Percentiles rank a stretch among this genome's conserved stretches.
phyloP scores from a whole-genome alignment of 1,140 invertebrate genomes.

The Cherax destructor region DNA sequence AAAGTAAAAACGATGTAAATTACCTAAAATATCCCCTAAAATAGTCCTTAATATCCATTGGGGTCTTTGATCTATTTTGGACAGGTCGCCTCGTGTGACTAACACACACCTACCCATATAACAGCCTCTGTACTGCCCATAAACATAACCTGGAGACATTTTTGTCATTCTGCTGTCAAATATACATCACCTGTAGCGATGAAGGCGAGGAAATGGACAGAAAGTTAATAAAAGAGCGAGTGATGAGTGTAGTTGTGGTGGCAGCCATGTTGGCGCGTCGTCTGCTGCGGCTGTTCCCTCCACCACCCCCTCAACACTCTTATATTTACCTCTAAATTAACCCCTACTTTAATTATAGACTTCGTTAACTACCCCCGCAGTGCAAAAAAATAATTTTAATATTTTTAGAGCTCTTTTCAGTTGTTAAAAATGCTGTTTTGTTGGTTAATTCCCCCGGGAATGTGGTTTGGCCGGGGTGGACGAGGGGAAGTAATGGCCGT shows the following conservation, averaged over 20 bases:
- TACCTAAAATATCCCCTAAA: too few species aligned
- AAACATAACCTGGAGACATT: too few species aligned
- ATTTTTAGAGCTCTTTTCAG: background rate
- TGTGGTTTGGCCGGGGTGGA: slow-evolving; percentile 14
- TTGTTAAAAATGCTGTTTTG: background rate
- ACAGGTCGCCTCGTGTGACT: background rate
- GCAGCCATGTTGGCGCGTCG: slow-evolving; percentile 25
- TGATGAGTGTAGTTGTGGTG: slow-evolving; percentile 1
- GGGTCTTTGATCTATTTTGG: background rate
- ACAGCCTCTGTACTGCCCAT: background rate
- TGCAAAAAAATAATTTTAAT: background rate
- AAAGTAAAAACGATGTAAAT: too few species aligned
- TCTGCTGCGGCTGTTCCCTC: slow-evolving; percentile 4
- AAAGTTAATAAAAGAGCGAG: background rate
- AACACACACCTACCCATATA: background rate
- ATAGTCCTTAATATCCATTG: too few species aligned
- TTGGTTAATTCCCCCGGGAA: background rate
- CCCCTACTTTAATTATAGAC: too few species aligned
- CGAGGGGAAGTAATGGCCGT: slow-evolving; percentile 39
- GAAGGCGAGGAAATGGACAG: too few species aligned
- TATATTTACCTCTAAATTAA: background rate
- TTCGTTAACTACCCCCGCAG: too few species aligned
- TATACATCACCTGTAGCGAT: background rate
- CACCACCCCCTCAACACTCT: background rate
- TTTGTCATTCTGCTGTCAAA: background rate